Evolutionary conservation across 2,113 vertebrate species (phyloP).

Genomic region (Sardina pilchardus): DNA sequence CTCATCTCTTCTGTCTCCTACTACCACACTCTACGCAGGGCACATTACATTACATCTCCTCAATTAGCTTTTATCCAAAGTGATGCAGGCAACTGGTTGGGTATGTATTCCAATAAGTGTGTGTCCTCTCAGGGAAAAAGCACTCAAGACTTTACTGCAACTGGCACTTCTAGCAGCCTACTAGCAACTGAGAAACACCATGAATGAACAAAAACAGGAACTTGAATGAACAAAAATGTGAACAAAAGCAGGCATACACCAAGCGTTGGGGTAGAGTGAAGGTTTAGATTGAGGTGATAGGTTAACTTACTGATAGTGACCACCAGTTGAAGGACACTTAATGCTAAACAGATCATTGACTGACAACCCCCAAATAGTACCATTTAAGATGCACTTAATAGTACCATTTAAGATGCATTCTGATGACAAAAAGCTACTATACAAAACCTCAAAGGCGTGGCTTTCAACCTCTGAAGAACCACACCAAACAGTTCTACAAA

Average conservation of each 20-base stretch:
- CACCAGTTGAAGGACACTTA: too few relatives aligned
- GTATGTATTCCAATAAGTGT: neutral
- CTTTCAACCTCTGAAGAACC: too few relatives aligned
- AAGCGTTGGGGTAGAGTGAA: neutral
- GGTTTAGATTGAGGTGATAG: neutral
- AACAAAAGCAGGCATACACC: too few relatives aligned
- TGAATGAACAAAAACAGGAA: too few relatives aligned
- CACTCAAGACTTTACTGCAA: neutral
- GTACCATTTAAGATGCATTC: too few relatives aligned
- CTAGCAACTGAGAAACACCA: too few relatives aligned
- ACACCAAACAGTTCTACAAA: neutral
- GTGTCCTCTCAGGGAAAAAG: neutral
- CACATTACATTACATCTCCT: neutral
- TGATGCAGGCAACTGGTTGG: neutral
- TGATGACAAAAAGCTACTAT: too few relatives aligned
- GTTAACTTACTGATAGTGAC: neutral
- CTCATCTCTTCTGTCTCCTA: neutral
- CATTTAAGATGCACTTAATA: too few relatives aligned
- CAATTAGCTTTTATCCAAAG: conserved; percentile 9
- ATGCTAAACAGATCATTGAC: too few relatives aligned
- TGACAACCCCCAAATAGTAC: too few relatives aligned
- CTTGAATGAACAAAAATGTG: too few relatives aligned
- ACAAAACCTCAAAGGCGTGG: too few relatives aligned
- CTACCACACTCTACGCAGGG: neutral
- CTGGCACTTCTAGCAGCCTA: neutral